Evolutionary conservation across 2,888 invertebrate genomes (phyloP).

Genomic region (Napeogenes inachia): DNA sequence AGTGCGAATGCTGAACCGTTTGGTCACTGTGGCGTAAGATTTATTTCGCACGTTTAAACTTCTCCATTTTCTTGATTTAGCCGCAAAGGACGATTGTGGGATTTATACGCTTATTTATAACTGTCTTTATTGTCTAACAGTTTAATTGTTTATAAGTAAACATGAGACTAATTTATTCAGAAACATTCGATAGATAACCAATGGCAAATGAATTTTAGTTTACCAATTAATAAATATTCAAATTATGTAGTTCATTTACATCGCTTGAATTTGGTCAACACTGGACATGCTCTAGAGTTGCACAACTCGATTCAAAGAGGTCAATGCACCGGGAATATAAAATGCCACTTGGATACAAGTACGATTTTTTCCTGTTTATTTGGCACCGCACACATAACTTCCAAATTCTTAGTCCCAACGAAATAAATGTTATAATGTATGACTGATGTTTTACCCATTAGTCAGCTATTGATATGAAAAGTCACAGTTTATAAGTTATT

Average conservation of each 20-base stretch:
- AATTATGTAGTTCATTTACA: too few species aligned
- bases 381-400: slow-evolving; percentile 29
- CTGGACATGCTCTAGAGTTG: not conserved
- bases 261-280: not conserved
- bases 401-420: slow-evolving; percentile 8
- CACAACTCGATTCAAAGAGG: slow-evolving; percentile 43
- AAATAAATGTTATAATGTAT: not conserved
- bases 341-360: slow-evolving; percentile 43
- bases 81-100: too few species aligned
- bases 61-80: not conserved
- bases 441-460: not conserved
- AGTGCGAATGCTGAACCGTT: slow-evolving; percentile 40
- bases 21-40: slow-evolving; percentile 9
- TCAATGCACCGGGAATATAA: slow-evolving; percentile 54
- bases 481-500: too few species aligned
- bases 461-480: not conserved
- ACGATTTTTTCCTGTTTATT: slow-evolving; percentile 28
- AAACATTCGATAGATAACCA: too few species aligned
- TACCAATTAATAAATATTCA: too few species aligned
- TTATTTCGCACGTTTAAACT: slow-evolving; percentile 4
- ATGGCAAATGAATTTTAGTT: too few species aligned
- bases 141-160: too few species aligned
- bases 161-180: too few species aligned
- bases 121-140: too few species aligned
- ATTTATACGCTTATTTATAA: too few species aligned